Conservation (phyloP, 2,797 vertebrate genomes). For the Cacajao melanocephalus region DNA sequence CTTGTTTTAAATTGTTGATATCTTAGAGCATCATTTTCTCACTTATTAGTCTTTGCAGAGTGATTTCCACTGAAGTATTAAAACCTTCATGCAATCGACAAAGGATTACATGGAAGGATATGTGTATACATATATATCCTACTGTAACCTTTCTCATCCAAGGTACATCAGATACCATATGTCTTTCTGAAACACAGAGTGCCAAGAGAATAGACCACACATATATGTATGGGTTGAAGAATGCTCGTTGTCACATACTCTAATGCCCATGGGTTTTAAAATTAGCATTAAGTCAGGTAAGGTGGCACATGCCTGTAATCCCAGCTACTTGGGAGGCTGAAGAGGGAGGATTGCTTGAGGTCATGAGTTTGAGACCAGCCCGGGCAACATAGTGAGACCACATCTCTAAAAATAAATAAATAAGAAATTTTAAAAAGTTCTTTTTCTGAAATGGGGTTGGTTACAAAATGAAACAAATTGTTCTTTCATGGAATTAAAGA, state of each 20-base stretch:
- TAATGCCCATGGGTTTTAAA: background rate
- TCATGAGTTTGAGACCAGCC: background rate
- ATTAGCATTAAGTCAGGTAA: background rate
- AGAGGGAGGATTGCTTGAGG: background rate
- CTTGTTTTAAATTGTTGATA: background rate
- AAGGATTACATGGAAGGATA: background rate
- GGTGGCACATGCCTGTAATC: background rate
- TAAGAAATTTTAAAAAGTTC: background rate
- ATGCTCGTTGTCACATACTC: background rate
- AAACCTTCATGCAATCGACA: background rate
- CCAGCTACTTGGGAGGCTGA: background rate
- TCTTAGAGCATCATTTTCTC: background rate
- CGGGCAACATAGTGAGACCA: background rate
- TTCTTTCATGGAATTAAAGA: background rate
- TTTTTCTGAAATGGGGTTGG: constrained; percentile 1
- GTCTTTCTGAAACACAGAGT: background rate
- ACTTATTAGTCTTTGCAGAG: background rate
- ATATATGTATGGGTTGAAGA: background rate
- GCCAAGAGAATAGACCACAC: background rate
- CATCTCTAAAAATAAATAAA: background rate
- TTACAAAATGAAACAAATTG: background rate
- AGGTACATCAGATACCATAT: background rate
- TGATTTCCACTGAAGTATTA: background rate
- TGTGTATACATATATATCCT: background rate
- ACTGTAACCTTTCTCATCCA: background rate